Evolutionary conservation across 2,113 vertebrate genomes (phyloP).

Genomic region (Zosterops lateralis): DNA sequence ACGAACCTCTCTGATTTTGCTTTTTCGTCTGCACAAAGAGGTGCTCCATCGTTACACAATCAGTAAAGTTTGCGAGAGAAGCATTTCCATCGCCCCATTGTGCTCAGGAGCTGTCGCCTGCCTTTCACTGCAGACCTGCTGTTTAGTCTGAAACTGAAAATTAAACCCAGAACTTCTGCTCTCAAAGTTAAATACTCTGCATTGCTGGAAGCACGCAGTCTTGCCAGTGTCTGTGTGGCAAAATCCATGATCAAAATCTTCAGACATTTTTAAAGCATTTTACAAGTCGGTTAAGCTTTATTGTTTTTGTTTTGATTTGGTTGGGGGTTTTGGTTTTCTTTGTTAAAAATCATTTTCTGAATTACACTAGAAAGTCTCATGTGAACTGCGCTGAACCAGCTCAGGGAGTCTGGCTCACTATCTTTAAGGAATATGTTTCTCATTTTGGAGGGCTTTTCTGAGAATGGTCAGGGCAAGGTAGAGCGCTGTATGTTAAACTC

Average conservation of each 20-base stretch:
- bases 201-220: constrained; percentile 13
- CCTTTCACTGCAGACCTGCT: constrained; percentile 54
- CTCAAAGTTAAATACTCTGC: constrained; percentile 27
- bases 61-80: not conserved
- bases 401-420: not conserved
- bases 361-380: not conserved
- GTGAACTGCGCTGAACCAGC: not conserved
- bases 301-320: not conserved
- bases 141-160: constrained; percentile 71
- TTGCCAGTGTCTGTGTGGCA: constrained; percentile 46
- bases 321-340: not conserved
- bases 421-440: constrained; percentile 1
- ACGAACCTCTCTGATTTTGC: not conserved
- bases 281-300: constrained; percentile 35
- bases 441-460: not conserved
- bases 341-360: not conserved
- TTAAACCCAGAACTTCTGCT: constrained; percentile 66
- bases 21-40: not conserved
- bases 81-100: constrained; percentile 11
- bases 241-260: constrained; percentile 31
- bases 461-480: not conserved
- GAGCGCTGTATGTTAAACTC: not conserved
- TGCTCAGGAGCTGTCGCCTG: constrained; percentile 21
- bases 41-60: not conserved
- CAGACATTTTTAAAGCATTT: constrained; percentile 38